phyloP scores from a whole-genome alignment of 2,888 invertebrate species.

The Hypercompe scribonia region DNA sequence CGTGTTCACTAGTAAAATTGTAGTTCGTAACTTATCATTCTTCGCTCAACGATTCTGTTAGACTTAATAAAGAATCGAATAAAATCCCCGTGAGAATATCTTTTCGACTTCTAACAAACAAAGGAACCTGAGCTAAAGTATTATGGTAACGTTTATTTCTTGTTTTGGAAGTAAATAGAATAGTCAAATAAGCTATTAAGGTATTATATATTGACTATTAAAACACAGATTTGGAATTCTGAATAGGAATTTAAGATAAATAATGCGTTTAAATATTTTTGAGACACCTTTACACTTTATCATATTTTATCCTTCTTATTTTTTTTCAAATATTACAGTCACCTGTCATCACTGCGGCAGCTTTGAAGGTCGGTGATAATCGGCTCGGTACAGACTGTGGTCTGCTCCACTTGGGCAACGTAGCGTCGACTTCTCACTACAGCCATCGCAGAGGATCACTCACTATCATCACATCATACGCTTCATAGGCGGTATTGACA shows the following conservation, averaged over 20 bases:
- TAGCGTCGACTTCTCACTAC: too few species aligned
- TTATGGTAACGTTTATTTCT: conserved; percentile 29
- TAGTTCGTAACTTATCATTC: background rate
- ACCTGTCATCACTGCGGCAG: too few species aligned
- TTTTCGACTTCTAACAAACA: conserved; percentile 34
- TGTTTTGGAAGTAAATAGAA: conserved; percentile 28
- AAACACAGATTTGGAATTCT: background rate
- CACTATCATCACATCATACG: too few species aligned
- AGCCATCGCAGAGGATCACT: too few species aligned
- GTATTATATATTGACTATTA: conserved; percentile 7
- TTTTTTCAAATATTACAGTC: background rate
- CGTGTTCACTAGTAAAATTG: background rate
- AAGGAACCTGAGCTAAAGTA: conserved; percentile 27
- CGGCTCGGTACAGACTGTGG: too few species aligned
- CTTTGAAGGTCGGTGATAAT: too few species aligned
- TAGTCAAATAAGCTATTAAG: conserved; percentile 6
- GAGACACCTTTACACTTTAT: background rate
- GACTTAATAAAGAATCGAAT: conserved; percentile 38
- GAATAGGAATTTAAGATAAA: background rate
- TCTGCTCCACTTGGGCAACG: too few species aligned
- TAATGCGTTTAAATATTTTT: background rate
- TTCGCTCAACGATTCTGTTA: conserved; percentile 30
- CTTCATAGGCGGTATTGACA: too few species aligned
- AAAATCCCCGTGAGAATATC: conserved; percentile 29
- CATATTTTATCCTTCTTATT: background rate